Evolutionary conservation across 2,888 invertebrate species (phyloP).

Genomic region (Lepidonotus clava): DNA sequence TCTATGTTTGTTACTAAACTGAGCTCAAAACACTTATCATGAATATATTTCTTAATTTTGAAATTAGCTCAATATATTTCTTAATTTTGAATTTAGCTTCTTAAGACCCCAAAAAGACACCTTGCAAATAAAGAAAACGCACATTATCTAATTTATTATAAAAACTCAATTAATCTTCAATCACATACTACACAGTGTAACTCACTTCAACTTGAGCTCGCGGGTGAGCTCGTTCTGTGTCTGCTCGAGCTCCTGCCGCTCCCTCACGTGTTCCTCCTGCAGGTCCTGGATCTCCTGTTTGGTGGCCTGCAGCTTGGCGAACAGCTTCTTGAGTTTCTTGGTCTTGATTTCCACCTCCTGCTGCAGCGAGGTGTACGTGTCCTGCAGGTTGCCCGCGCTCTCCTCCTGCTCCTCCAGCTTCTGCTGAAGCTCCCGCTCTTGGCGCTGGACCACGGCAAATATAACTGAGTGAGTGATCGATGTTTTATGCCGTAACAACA

Average conservation of each 20-base stretch:
- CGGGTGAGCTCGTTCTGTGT: conserved; percentile 93
- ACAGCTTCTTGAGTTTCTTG: conserved; percentile 94
- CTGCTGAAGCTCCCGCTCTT: conserved; percentile 95
- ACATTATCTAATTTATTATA: not conserved
- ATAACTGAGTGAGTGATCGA: no score
- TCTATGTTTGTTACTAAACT: no score
- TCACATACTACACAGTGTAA: not conserved
- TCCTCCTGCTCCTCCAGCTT: conserved; percentile 96
- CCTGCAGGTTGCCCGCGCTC: conserved; percentile 92
- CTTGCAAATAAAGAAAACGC: no score
- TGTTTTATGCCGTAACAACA: no score
- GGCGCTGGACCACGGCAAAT: no score
- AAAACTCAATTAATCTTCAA: not conserved
- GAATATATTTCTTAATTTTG: no score
- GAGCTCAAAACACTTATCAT: no score
- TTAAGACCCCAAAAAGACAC: no score
- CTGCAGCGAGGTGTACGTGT: conserved; percentile 94
- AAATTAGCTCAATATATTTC: no score
- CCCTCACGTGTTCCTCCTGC: conserved; percentile 93
- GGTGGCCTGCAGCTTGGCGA: conserved; percentile 88
- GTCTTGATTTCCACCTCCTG: conserved; percentile 99
- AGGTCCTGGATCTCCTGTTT: conserved; percentile 90
- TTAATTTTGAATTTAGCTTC: no score
- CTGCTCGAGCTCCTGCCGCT: conserved; percentile 94
- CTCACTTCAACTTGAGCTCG: conserved; percentile 92